Base-by-base conservation (phyloP, 2,797 vertebrate genomes). In the Helicolenus hilgendorfi region DNA sequence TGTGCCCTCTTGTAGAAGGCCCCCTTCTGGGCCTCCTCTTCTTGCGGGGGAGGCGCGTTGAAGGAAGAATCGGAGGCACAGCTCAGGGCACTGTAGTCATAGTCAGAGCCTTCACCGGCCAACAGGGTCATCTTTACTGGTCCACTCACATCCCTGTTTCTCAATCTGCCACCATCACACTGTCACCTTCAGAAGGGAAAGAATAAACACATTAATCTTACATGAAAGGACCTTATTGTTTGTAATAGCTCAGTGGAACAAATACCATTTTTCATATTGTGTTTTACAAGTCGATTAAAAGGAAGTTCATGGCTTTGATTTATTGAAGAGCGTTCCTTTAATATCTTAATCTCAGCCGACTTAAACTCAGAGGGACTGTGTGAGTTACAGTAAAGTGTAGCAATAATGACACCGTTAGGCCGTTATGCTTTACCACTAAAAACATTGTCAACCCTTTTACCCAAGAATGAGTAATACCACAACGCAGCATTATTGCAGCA, bases 1-100 rank as follows among this genome's bases (percentile, higher is more conserved):
- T n/a, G n/a, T n/a, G 99, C 99, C 86, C 98, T 95, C 89, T 98
- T 98, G 97, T 99, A 99, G 93, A 98, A 99, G 67, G 97, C 98
- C 2, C 99, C 99, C 91, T 99, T 99, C 70, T 97, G 96, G 11
- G 97, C 86, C 91, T 98, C 98, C 9, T 96, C 96, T 85, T 98
- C 99, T 1, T 98, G 97, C 15, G 98, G 94, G 82, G 98, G 98
- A 0, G 97, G 97, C 0, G 95, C 97, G 90, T 97, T 98, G 89
- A 99, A 95, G 84, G 98, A 98, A 75, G 96, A 93, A 33, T 99
- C 98, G 0, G 99, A 99, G 87, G 98, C 88, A 63, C 99, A 99
- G 97, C 99, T 99, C 86, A 99, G 96, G 78, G 98, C 98, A 0
- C 99, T 99, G 94, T 99, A 99, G 97, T 99, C 99, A 1, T 99